phyloP scores from a whole-genome alignment of 2,797 vertebrate species.

The Mastacembelus armatus region DNA sequence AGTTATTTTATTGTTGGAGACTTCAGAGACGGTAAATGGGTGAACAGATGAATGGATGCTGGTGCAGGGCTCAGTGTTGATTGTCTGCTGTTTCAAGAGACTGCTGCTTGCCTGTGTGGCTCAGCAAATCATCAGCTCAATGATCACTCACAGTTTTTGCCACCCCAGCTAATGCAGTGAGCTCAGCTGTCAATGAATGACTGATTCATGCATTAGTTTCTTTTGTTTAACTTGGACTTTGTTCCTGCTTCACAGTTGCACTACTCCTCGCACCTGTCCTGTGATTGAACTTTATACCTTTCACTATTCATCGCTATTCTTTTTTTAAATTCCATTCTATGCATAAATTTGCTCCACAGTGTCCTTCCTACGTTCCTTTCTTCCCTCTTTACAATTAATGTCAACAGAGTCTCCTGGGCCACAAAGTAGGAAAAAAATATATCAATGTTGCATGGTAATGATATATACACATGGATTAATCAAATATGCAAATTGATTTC shows the following conservation, averaged over 20 bases:
- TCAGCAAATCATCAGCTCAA: background rate
- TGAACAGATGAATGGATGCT: background rate
- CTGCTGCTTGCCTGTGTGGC: background rate
- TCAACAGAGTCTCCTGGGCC: background rate
- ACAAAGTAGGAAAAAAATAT: background rate
- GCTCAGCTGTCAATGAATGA: no score
- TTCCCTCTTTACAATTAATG: background rate
- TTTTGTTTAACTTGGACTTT: background rate
- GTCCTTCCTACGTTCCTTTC: background rate
- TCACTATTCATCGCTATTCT: background rate
- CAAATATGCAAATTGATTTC: background rate
- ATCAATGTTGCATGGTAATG: background rate
- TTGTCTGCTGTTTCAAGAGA: background rate
- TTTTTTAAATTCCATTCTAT: background rate
- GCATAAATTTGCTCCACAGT: background rate
- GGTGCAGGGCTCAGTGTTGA: background rate
- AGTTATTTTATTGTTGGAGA: slow-evolving; percentile 1
- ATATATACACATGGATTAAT: background rate
- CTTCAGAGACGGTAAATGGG: slow-evolving; percentile 5
- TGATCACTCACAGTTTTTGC: background rate
- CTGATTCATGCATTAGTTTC: background rate
- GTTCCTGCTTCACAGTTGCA: background rate
- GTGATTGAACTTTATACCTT: background rate
- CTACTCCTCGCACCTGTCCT: background rate
- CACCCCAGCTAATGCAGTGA: background rate